phyloP scores from a whole-genome alignment of 2,888 invertebrate species.

The Plagodis dolabraria region DNA sequence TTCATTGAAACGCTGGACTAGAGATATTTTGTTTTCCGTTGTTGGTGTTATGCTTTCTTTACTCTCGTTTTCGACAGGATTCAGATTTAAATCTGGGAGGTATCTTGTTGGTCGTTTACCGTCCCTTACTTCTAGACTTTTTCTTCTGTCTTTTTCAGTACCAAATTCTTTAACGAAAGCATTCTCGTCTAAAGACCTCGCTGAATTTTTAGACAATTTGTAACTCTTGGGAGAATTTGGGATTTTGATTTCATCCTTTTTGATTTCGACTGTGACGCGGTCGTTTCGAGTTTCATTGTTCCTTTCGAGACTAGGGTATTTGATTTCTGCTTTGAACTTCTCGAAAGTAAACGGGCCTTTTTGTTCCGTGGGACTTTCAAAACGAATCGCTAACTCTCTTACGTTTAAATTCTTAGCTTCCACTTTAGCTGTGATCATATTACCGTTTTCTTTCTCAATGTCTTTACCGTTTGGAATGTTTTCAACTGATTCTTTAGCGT shows the following conservation, averaged over 20 bases:
- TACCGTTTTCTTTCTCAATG: constrained; percentile 66
- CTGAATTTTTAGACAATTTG: constrained; percentile 85
- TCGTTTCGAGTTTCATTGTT: constrained; percentile 51
- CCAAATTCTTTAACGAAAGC: constrained; percentile 89
- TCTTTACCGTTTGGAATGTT: constrained; percentile 42
- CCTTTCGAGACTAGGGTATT: constrained; percentile 67
- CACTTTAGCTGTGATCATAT: constrained; percentile 47
- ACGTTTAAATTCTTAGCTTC: constrained; percentile 80
- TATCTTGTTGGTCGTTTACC: constrained; percentile 85
- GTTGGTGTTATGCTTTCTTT: constrained; percentile 83
- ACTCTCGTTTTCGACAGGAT: constrained; percentile 59
- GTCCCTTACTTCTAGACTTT: constrained; percentile 86
- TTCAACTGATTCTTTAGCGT: constrained; percentile 36
- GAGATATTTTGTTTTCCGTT: constrained; percentile 85
- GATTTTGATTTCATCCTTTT: constrained; percentile 46
- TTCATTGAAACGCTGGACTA: constrained; percentile 81
- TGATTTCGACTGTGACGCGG: constrained; percentile 45
- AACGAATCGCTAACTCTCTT: constrained; percentile 86
- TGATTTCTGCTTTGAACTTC: constrained; percentile 74
- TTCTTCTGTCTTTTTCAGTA: constrained; percentile 78
- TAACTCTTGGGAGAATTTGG: constrained; percentile 81
- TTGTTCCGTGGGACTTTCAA: constrained; percentile 87
- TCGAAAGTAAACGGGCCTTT: constrained; percentile 84
- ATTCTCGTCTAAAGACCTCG: constrained; percentile 89
- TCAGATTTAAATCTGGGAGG: constrained; percentile 74